Evolutionary conservation across 2,113 vertebrate genomes (phyloP).

Genomic region (Anguilla japonica): DNA sequence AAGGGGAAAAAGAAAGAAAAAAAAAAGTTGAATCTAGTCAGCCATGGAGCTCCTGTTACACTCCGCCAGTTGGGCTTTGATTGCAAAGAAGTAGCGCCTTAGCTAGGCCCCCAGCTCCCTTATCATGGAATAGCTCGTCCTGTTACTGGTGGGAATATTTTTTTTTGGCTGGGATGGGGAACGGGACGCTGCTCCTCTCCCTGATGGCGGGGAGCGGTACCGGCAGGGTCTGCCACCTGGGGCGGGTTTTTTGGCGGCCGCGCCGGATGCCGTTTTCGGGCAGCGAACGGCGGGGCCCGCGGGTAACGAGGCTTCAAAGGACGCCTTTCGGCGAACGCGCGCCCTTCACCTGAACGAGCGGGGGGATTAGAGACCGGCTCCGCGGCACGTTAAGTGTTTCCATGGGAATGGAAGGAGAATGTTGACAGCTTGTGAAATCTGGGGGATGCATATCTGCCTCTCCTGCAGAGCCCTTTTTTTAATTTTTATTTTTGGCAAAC

Average conservation of each 20-base stretch:
- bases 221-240: constrained; percentile 17
- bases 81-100: not conserved
- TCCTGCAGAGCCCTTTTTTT: constrained; percentile 36
- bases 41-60: constrained; percentile 1
- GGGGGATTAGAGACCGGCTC: constrained; percentile 53
- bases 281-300: not conserved
- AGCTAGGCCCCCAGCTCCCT: not conserved
- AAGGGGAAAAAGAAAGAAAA: no score
- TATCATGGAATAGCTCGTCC: not conserved
- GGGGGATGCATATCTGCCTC: constrained; percentile 39
- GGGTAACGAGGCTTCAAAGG: not conserved
- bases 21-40: constrained; percentile 22
- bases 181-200: constrained; percentile 39
- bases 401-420: constrained; percentile 43
- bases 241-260: not conserved
- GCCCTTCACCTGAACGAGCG: constrained; percentile 46
- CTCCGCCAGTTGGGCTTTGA: constrained; percentile 40
- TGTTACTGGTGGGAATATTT: constrained; percentile 55
- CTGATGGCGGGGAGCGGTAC: constrained; percentile 24
- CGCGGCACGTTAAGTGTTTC: constrained; percentile 39
- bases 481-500: constrained; percentile 12
- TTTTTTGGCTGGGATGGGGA: constrained; percentile 35
- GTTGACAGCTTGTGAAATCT: constrained; percentile 57
- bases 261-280: not conserved
- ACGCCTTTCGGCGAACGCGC: constrained; percentile 11